phyloP scores from a whole-genome alignment of 2,797 vertebrate species.

The Emys orbicularis region DNA sequence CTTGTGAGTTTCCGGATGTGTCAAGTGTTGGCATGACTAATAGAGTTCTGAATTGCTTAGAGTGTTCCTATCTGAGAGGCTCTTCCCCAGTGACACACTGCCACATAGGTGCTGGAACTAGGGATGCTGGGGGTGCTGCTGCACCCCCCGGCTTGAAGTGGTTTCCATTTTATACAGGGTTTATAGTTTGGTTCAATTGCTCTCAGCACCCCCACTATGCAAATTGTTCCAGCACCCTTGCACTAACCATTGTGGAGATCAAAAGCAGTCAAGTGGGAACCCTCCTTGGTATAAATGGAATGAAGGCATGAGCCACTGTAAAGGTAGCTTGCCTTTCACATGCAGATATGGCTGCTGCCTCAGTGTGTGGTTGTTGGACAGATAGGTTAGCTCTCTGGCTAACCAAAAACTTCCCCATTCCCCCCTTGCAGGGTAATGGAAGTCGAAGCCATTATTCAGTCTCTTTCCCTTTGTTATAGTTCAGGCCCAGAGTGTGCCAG shows the following conservation, averaged over 20 bases:
- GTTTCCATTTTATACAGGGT: no score
- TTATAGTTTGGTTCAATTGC: no score
- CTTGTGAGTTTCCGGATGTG: neutral
- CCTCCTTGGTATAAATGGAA: neutral
- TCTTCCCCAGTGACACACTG: neutral
- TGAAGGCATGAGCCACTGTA: neutral
- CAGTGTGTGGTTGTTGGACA: neutral
- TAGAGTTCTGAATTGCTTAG: neutral
- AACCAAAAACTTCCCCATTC: neutral
- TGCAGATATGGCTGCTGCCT: neutral
- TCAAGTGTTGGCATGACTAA: fast-evolving
- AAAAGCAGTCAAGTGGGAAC: neutral
- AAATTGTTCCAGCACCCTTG: no score
- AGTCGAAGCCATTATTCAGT: neutral
- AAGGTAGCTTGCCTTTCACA: neutral
- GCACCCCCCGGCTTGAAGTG: no score
- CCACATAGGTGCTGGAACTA: no score
- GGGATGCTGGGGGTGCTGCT: no score
- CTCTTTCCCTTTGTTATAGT: neutral
- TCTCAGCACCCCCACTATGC: no score
- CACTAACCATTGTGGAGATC: neutral
- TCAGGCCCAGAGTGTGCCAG: neutral
- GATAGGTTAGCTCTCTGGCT: neutral
- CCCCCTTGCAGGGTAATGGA: neutral
- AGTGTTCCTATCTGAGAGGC: neutral